These are phyloP conservation scores for Python bivittatus DNA, from an alignment of 2,113 vertebrate genomes.

Conservation along the genomic window DNA sequence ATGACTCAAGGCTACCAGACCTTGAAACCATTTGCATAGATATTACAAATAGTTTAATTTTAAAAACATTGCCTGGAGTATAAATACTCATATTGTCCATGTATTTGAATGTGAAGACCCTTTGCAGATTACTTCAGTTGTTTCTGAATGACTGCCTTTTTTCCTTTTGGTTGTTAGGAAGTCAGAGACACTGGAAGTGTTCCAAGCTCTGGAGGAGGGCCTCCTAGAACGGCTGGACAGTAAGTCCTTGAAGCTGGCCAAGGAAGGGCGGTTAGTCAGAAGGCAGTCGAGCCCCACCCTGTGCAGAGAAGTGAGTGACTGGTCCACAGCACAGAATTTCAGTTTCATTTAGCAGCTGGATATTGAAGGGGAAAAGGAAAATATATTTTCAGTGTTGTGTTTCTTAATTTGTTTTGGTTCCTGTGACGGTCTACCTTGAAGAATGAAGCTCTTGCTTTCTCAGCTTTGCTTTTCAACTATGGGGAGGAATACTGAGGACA, in stretches of 20 bases:
- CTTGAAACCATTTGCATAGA: background rate
- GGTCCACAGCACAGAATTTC: background rate
- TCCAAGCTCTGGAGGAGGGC: slow-evolving; percentile 75
- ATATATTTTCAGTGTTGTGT: background rate
- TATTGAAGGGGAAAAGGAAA: background rate
- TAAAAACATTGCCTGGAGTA: background rate
- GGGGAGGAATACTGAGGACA: background rate
- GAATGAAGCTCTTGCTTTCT: background rate
- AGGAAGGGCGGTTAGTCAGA: slow-evolving; percentile 64
- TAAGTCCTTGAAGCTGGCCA: slow-evolving; percentile 58
- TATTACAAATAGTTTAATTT: background rate
- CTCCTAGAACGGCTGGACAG: slow-evolving; percentile 63
- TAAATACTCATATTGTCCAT: background rate
- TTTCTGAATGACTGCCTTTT: background rate
- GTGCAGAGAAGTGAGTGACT: slow-evolving; percentile 74
- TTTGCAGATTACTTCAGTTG: background rate
- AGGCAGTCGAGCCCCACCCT: slow-evolving; percentile 74
- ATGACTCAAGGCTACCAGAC: background rate
- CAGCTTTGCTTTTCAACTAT: background rate
- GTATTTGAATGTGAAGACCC: background rate
- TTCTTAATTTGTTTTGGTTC: background rate
- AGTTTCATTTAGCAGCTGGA: background rate
- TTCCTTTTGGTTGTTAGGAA: slow-evolving; percentile 67
- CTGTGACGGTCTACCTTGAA: background rate
- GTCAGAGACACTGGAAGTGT: slow-evolving; percentile 74